Evolutionary conservation across 2,888 invertebrate genomes (phyloP).

Genomic region (Andrena praecox): DNA sequence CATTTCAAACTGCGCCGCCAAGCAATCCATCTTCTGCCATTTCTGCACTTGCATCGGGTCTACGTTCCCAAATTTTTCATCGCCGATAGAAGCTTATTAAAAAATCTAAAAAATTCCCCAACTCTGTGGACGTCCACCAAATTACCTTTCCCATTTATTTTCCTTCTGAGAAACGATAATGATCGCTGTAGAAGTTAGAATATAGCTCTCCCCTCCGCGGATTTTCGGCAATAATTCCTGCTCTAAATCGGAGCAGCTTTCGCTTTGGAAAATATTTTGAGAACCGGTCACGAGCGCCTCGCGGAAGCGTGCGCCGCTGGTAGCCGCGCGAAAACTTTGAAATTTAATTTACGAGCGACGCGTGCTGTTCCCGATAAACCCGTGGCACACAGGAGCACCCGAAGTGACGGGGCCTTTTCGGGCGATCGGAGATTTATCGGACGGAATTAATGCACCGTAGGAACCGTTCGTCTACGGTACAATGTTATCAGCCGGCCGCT

Average conservation of each 20-base stretch:
- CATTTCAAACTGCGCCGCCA: neutral
- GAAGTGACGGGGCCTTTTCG: constrained; percentile 26
- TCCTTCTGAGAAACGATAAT: neutral
- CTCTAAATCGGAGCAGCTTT: constrained; percentile 10
- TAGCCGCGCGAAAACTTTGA: constrained; percentile 70
- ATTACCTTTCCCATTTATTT: neutral
- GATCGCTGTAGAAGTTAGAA: neutral
- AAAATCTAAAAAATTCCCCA: too few relatives aligned
- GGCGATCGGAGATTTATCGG: constrained; percentile 37
- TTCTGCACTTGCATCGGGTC: constrained; percentile 16
- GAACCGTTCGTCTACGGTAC: constrained; percentile 14
- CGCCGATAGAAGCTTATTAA: too few relatives aligned
- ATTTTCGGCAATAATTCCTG: constrained; percentile 4
- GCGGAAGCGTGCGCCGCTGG: constrained; percentile 38
- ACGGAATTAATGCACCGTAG: constrained; percentile 40
- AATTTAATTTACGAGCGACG: constrained; percentile 81
- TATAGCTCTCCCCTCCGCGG: neutral
- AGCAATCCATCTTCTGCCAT: constrained; percentile 48
- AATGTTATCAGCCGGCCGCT: constrained; percentile 9
- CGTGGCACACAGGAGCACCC: neutral
- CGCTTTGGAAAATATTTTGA: constrained; percentile 49
- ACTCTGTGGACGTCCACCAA: neutral
- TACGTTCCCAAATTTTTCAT: neutral
- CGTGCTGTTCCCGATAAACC: constrained; percentile 77
- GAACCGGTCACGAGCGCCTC: constrained; percentile 61